phyloP scores from a whole-genome alignment of 2,888 invertebrate genomes.

The Trachelus troglodyta region DNA sequence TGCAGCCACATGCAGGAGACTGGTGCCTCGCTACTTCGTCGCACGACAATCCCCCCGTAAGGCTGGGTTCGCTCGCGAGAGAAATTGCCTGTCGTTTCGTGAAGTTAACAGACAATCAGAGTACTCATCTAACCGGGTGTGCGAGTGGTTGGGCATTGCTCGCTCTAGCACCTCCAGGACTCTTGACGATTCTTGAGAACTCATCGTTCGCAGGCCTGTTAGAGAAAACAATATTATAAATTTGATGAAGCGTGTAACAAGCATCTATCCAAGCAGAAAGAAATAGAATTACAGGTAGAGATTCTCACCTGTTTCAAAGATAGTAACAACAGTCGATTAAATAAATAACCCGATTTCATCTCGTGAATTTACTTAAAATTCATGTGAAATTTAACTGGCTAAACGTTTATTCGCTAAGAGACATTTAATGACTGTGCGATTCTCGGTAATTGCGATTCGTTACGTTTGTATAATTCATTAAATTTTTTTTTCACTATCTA shows the following conservation, averaged over 20 bases:
- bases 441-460: background rate
- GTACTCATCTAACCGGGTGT: constrained; percentile 37
- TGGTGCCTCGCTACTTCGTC: constrained; percentile 14
- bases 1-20: constrained; percentile 44
- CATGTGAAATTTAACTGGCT: background rate
- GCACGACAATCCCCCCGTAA: constrained; percentile 35
- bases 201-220: background rate
- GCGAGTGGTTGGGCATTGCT: constrained; percentile 29
- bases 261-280: background rate
- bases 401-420: background rate
- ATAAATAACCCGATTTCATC: background rate
- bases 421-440: background rate
- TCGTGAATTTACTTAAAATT: background rate
- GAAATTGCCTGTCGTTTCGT: constrained; percentile 40
- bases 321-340: background rate
- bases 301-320: background rate
- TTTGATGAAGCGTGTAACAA: background rate
- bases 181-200: background rate
- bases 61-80: constrained; percentile 31
- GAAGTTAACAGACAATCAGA: constrained; percentile 34
- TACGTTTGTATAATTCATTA: background rate
- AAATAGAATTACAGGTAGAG: background rate
- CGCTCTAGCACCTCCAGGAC: constrained; percentile 6
- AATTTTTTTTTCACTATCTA: background rate
- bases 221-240: background rate